Base-by-base conservation (phyloP, 2,888 invertebrate species). In the Lathronympha strigana region DNA sequence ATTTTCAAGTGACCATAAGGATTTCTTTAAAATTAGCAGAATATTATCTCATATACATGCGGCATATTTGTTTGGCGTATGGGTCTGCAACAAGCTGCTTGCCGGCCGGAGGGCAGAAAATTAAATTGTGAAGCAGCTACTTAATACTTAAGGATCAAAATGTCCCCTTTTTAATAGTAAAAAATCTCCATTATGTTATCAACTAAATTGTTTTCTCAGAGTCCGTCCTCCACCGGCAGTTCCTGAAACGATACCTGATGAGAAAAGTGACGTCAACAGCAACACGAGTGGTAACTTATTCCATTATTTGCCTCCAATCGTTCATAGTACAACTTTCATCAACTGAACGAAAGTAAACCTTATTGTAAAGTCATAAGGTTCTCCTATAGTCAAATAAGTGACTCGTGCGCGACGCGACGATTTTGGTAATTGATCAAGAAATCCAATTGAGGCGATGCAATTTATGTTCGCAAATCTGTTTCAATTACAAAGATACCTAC, bases 231-330 rank as follows among this genome's bases (percentile, higher is more conserved):
- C 83, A 1, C 82, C 90, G 0, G 70, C 75, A 0, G 88, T 91
- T 1, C 90, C 91, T 1, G 90, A 89, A 66, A 90, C 90, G 0
- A 90, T 91, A 9, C 75, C 58, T 8, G 91, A 92, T 50, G 89
- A 88, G 38, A 89, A 88, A 67, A 90, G 90, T 61, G 90, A 90
- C 66, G 86, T 74, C 11, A 90, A 89, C 69, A 90, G 90, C 69
- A 88, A 86, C 53, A 84, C 87, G 0, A 90, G 89, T 61, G 87
- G 91, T 90, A 75, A 78, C 36, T 25, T 36, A 53, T 53, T 13
- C 15, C 3, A 15, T 23, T 53, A 38, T 15, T 36, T 5, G 13
- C 31, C 17, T 50, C 15, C 17, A 31, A 50, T 50, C 9, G 8
- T 1, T 8, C 28, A 8, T 28, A 28, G 28, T 28, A 28, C 28